Base-by-base conservation (phyloP, 2,797 vertebrate genomes). In the Poecilia velifera region DNA sequence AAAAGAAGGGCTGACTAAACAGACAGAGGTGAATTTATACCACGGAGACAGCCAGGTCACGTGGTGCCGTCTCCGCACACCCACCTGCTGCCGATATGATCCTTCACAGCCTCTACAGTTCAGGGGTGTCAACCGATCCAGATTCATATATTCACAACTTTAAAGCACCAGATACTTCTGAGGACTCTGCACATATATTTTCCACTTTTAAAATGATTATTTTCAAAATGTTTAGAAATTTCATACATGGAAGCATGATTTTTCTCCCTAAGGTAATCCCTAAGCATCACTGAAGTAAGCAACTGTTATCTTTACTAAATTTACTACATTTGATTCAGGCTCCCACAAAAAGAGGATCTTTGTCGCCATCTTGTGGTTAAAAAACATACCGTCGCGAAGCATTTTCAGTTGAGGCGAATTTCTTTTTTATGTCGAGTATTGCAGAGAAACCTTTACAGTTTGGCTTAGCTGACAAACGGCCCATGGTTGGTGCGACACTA, bases 21-120 rank as follows among this genome's bases (percentile, higher is more conserved):
- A 31, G 36, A 73, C 84, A 76, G 90, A 90, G 80, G 87, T 85
- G 86, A 80, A 93, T 96, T 95, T 95, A 96, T 95, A 95, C 80
- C 85, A 83, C 71, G 0, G 28, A 76, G 77, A 88, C 87, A 84
- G 77, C 1, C 70, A 83, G 71, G 89, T 94, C 95, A 96, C 79
- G 92, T 96, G 95, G 94, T 88, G 13, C 1, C 4, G 76, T 8
- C 55, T 18, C 81, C 76, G 86, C 92, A 93, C 92, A 89, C 88
- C 83, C 91, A 90, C 87, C 85, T 89, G 86, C 87, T 77, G 62
- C 79, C 22, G 18, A 74, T 80, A 41, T 5, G 82, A 55, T 78
- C 76, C 81, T 16, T 73, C 79, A 43, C 85, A 49, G 79, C 55
- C 51, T 71, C 34, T 0, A 3, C 16, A 55, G 84, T 20, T 88